Evolutionary conservation across 2,888 invertebrate genomes (phyloP).

Genomic region (Andrena dorsata): DNA sequence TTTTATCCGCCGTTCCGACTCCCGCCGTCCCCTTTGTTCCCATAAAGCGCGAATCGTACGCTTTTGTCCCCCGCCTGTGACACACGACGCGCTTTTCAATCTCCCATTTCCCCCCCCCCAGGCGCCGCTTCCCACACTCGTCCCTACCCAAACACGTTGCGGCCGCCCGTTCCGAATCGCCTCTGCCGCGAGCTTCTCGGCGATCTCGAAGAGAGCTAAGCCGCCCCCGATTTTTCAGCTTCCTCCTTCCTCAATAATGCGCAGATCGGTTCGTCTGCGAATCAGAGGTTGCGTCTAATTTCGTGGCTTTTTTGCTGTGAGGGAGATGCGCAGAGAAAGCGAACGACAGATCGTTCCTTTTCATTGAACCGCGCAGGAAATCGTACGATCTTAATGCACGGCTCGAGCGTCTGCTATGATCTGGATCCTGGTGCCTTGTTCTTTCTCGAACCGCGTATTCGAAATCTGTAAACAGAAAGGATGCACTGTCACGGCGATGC

Average conservation of each 20-base stretch:
- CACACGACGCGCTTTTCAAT: conserved; percentile 10
- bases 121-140: conserved; percentile 3
- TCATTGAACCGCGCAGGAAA: conserved; percentile 13
- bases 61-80: conserved; percentile 15
- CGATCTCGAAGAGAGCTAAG: neutral
- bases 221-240: no score
- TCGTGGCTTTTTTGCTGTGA: no score
- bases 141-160: neutral
- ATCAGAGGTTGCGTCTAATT: no score
- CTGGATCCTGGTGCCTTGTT: no score
- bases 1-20: neutral
- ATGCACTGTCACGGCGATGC: no score
- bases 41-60: conserved; percentile 10
- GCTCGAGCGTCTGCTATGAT: neutral
- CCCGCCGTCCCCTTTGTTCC: conserved; percentile 13
- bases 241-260: no score
- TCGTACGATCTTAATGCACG: neutral
- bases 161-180: neutral
- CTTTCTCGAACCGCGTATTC: no score
- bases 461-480: no score
- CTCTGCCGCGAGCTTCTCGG: neutral
- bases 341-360: conserved; percentile 22
- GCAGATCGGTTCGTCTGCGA: no score
- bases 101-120: neutral
- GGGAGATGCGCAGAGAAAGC: no score